Base-by-base conservation (phyloP, 2,113 vertebrate genomes). In the Apodemus speciosus region DNA sequence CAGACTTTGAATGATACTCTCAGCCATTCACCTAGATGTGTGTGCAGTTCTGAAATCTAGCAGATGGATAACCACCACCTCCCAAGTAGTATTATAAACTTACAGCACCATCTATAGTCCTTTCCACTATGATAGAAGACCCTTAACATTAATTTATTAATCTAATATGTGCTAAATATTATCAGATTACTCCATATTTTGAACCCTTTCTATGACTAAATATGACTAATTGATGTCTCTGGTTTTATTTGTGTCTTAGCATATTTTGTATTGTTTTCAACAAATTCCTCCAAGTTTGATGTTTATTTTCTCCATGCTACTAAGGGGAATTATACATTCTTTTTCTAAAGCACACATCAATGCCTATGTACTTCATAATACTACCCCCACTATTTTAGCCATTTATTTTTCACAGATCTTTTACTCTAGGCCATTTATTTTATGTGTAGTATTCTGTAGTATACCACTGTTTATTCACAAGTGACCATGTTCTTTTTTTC, bases 361-460 rank as follows among this genome's bases (percentile, higher is more conserved):
- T 69, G 30, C 68, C 35, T 90, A 51, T 64, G 40, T 94, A 56
- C 72, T 93, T 53, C 40, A 38, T 73, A 69, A 90, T 94, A 72
- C 60, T 53, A 80, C 25, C 2, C 30, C n/a, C 1, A 10, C 13
- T 77, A 51, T 38, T 51, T 6, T 0, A 88, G 49, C 38, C 68
- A 77, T 30, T 73, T 23, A 15, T 83, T 91, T 46, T 94, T 91
- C 72, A 89, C 83, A 71, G 88, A 58, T 62, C 89, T 89, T 93
- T 18, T 21, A 56, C 83, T 93, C 40, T 71, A 94, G 85, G 46
- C 53, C 85, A 86, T 93, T 95, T 93, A 83, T 86, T 93, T 94
- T 86, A 94, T 84, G 93, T 30, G 30, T 35, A 38, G 2, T 80
- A n/a, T 75, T 93, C 68, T 75, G 20, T 64, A 86, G 76, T 53